Evolutionary conservation across 2,113 vertebrate genomes (phyloP).

Genomic region (Syngnathus scovelli): DNA sequence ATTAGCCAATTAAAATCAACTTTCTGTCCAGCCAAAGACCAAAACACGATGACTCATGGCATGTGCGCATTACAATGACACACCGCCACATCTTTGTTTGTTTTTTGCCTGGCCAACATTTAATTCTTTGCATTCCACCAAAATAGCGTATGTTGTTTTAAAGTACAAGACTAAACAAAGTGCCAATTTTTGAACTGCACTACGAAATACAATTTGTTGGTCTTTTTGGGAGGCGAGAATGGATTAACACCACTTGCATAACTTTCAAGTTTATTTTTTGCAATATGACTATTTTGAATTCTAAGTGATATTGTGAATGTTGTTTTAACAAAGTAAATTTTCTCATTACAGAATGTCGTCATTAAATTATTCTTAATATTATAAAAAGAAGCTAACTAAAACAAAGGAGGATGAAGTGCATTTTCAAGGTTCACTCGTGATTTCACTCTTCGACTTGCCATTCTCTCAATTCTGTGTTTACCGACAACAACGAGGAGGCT

Average conservation of each 20-base stretch:
- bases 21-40: conserved; percentile 14
- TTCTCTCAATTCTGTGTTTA: not conserved
- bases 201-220: not conserved
- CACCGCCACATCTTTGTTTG: no score
- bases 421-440: no score
- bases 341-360: no score
- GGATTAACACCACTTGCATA: not conserved
- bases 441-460: not conserved
- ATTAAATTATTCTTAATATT: no score
- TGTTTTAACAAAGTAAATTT: no score
- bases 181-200: no score
- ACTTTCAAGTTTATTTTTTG: not conserved
- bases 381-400: no score
- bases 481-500: not conserved
- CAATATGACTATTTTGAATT: not conserved
- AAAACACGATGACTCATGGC: not conserved
- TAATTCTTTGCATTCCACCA: no score
- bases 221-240: not conserved
- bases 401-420: no score
- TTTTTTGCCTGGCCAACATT: not conserved
- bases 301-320: not conserved
- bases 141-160: no score
- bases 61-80: not conserved
- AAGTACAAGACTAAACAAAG: no score
- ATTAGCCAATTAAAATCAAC: conserved; percentile 20